Conservation (phyloP, 2,113 vertebrate genomes). For the Mionectes macconnelli region DNA sequence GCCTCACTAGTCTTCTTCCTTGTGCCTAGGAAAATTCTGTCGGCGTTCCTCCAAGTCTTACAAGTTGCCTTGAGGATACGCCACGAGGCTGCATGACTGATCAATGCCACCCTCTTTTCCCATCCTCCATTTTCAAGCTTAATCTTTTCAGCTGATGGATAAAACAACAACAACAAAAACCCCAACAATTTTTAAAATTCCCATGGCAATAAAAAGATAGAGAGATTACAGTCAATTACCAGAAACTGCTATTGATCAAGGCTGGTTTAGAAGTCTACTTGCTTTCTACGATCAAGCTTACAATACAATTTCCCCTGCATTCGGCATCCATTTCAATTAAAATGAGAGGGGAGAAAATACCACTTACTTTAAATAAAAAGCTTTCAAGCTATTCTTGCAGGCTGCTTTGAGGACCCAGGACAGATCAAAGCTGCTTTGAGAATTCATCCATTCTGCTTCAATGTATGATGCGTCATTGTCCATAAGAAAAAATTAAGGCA, state of each 20-base stretch:
- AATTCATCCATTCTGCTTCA: constrained; percentile 38
- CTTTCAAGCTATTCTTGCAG: constrained; percentile 59
- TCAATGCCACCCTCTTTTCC: constrained; percentile 17
- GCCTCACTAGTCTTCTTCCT: constrained; percentile 7
- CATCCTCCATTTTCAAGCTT: not conserved
- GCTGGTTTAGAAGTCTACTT: constrained; percentile 1
- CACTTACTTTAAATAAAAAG: constrained; percentile 70
- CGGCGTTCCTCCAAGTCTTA: not conserved
- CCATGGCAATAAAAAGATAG: not conserved
- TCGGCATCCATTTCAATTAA: constrained; percentile 68
- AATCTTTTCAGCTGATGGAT: not conserved
- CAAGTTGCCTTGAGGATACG: not conserved
- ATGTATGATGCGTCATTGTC: constrained; percentile 17
- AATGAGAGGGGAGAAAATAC: constrained; percentile 56
- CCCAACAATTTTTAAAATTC: not conserved
- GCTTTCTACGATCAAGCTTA: constrained; percentile 9
- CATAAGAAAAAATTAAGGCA: not conserved
- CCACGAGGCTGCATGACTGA: constrained; percentile 11
- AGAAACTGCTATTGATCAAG: constrained; percentile 60
- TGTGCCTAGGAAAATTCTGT: constrained; percentile 24
- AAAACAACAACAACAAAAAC: not conserved
- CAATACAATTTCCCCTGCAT: constrained; percentile 58
- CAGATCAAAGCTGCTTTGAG: constrained; percentile 72
- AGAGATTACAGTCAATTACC: constrained; percentile 35
- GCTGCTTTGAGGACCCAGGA: constrained; percentile 52